Evolutionary conservation across 1,140 invertebrate species (phyloP), one percentile per base, ranked within the genome.

Genomic region (Augochlora pura): DNA sequence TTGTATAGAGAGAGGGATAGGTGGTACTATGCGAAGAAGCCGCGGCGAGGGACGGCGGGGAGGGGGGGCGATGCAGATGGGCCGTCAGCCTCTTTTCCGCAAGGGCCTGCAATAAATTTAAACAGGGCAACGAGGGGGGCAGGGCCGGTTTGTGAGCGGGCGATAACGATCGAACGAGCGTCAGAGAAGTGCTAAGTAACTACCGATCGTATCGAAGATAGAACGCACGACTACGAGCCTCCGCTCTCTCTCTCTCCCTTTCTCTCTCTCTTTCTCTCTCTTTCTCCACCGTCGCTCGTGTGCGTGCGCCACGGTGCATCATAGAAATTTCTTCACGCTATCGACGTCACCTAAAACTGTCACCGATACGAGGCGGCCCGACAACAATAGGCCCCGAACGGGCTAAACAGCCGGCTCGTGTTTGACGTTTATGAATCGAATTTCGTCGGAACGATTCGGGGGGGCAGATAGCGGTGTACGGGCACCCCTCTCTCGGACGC

Each of bases 181-280:
- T 90, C 90, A 86, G 88, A 88, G 87, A 92, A 91, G 91, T 91
- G 91, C 91, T 91, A 92, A 92, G 90, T 92, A 92, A 92, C 90
- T 91, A 91, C 90, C 89, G 91, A 92, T 92, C 88, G 87, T 85
- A 88, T 89, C 87, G 84, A 57, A 88, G 90, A 92, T 92, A 92
- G 42, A 71, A 72, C 65, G 59, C 60, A 66, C 72, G 67, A 18
- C 67, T 72, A 77, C 49, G 63, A 83, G 77, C 72, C 76, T 86
- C 80, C 67, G 77, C 72, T 39, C 46, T 77, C 74, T 87, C 69
- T n/a, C n/a, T n/a, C n/a, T n/a, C n/a, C n/a, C n/a, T n/a, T n/a
- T n/a, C n/a, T n/a, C n/a, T n/a, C n/a, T n/a, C n/a, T n/a, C n/a
- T n/a, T n/a, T n/a, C n/a, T n/a, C n/a, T n/a, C n/a, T n/a, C n/a